phyloP scores from a whole-genome alignment of 1,140 invertebrate genomes.

The Grapholita molesta region DNA sequence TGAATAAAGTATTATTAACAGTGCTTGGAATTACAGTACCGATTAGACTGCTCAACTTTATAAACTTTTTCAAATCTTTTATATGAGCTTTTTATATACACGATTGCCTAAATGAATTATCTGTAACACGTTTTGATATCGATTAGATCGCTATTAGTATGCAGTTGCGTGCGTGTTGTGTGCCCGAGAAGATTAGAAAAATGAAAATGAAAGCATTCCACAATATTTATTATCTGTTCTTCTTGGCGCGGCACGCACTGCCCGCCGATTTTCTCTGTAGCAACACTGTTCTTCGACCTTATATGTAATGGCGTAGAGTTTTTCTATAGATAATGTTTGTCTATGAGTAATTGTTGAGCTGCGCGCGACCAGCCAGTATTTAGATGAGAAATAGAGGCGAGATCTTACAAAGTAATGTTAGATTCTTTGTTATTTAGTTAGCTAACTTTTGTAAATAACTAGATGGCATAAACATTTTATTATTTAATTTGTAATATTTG shows the following conservation, averaged over 20 bases:
- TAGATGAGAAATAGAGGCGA: conserved; percentile 52
- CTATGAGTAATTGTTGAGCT: conserved; percentile 35
- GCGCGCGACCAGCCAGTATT: conserved; percentile 60
- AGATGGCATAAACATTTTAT: conserved; percentile 73
- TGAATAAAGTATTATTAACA: conserved; percentile 7
- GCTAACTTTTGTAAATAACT: conserved; percentile 76
- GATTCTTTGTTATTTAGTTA: conserved; percentile 77
- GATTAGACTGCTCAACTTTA: conserved; percentile 34
- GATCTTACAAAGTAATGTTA: conserved; percentile 64
- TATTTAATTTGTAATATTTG: conserved; percentile 77
- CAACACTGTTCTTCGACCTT: background rate
- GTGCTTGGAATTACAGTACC: conserved; percentile 12
- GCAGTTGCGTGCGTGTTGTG: conserved; percentile 1
- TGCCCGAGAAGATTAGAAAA: background rate
- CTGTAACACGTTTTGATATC: background rate
- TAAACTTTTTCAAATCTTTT: conserved; percentile 24
- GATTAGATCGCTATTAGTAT: background rate
- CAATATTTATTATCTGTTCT: conserved; percentile 24
- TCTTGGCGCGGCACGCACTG: conserved; percentile 1
- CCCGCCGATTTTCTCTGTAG: background rate
- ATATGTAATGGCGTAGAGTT: conserved; percentile 46
- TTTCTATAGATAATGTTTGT: conserved; percentile 47
- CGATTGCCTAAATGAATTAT: conserved; percentile 13
- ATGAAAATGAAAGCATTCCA: conserved; percentile 44
- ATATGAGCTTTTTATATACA: conserved; percentile 13